Evolutionary conservation across 2,113 vertebrate genomes (phyloP).

Genomic region (Paracanthobrama guichenoti): DNA sequence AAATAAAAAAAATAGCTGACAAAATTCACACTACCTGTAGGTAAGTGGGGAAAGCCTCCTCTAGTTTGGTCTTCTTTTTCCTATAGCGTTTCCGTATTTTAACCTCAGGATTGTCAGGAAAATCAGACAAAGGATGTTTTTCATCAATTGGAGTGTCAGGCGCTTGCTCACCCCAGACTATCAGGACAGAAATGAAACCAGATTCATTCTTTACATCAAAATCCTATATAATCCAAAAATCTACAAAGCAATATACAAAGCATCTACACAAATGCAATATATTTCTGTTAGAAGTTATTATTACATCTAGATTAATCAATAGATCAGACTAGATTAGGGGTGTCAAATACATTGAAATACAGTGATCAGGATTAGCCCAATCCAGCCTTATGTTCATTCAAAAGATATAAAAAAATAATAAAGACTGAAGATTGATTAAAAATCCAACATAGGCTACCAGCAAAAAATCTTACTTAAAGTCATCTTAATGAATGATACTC

Average conservation of each 20-base stretch:
- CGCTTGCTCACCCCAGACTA: constrained; percentile 85
- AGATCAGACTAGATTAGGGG: background rate
- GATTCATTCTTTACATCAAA: background rate
- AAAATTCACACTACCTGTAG: constrained; percentile 76
- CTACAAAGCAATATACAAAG: background rate
- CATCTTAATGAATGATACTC: constrained; percentile 33
- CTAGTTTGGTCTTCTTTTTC: constrained; percentile 97
- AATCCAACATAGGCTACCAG: background rate
- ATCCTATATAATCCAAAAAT: background rate
- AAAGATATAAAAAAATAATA: background rate
- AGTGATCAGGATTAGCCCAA: background rate
- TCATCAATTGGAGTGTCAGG: constrained; percentile 87
- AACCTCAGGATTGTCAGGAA: constrained; percentile 73
- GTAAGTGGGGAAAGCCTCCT: constrained; percentile 94
- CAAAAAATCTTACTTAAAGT: background rate
- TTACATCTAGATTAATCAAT: background rate
- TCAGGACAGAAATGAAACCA: background rate
- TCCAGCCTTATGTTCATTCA: background rate
- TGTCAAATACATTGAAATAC: background rate
- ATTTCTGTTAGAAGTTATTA: too few species aligned
- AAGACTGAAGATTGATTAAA: background rate
- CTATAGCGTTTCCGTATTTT: constrained; percentile 97
- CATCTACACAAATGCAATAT: too few species aligned
- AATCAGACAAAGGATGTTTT: constrained; percentile 79
- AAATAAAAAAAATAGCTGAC: too few species aligned